Evolutionary conservation across 2,888 invertebrate genomes (phyloP), one percentile per base, ranked within the genome.

Genomic region (Lampropteryx suffumata): DNA sequence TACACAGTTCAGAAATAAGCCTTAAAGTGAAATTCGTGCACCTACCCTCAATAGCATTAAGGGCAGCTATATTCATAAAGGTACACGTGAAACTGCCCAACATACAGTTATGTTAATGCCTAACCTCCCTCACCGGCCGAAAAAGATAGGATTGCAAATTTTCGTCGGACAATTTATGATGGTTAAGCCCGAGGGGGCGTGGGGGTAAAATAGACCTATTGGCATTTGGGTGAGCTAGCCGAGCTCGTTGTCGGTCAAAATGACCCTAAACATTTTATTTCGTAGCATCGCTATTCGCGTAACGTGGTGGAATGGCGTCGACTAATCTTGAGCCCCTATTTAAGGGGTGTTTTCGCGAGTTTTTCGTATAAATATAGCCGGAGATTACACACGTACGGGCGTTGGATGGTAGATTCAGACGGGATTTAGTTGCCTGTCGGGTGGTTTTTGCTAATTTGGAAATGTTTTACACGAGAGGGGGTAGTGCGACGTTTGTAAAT

Each of bases 261-360:
- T 87, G 84, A 84, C 88, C 88, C 84, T 89, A 87, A 88, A 89
- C 88, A 89, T 88, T 90, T 90, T 88, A 87, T 89, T 88, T 85
- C 76, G 83, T 79, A 82, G 80, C 81, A 77, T 81, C 76, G 80
- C 84, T 82, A 82, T 84, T 82, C 81, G 79, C 72, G 76, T 82
- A 82, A 84, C 83, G 83, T 69, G 74, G 66, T 69, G 71, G 73
- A 78, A 82, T 80, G 76, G 79, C 75, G 72, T 74, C 74, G 82
- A 87, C 85, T 86, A 90, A 90, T 89, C 86, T 84, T 80, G 77
- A 79, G 76, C 82, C 70, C 71, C 79, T 80, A 82, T 87, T 84
- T 82, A 77, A 72, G 76, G 83, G 82, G 82, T 80, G 79, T 78
- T 81, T 79, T 83, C 75, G 72, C 79, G 76, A 79, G 76, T 78